Evolutionary conservation across 2,888 invertebrate genomes (phyloP), one percentile per base, ranked within the genome.

Genomic region (Halocaridina rubra): DNA sequence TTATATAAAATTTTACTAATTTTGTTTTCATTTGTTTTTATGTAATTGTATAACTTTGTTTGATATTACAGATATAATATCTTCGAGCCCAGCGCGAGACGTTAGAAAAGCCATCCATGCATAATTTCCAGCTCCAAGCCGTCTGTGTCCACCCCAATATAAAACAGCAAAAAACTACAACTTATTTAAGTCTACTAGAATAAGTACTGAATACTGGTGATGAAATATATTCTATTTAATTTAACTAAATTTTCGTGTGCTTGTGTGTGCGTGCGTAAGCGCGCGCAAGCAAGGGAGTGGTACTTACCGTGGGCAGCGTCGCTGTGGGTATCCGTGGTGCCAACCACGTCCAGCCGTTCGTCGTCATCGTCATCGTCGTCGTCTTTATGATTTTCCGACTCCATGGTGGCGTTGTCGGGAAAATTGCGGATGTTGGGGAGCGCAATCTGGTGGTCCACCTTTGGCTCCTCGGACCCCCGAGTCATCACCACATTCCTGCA

Each of bases 341-440:
- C 96, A 0, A 97, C 97, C 29, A 97, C 97, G 91, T 97, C 97
- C 90, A 97, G 92, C 30, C 95, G 94, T 91, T 97, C 97, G 86
- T 96, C 96, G 89, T 97, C 96, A 74, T 90, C 89, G 76, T 91
- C 90, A 76, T 89, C 89, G 27, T 87, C 89, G 57, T 88, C 89
- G 89, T 89, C 90, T 85, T 89, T 86, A 30, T 80, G 80, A 61
- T 88, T 86, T 13, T 84, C 84, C 16, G 88, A 86, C 27, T 87
- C 87, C 87, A 87, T 87, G 29, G 85, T 78, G 22, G 74, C 80
- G 67, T 64, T 84, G 53, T 87, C 87, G 8, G 85, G 81, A 78
- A 78, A 85, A 78, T 57, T 81, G 3, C 85, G 82, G 80, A 87
- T 82, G 80, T 85, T 87, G 33, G 85, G 87, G 19, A 87, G 84